A percentile compares a stretch with the other conserved stretches of the same genome.
These are phyloP conservation scores for Zosterops pallidus DNA, from an alignment of 2,113 vertebrate species.

Conservation along the genomic window DNA sequence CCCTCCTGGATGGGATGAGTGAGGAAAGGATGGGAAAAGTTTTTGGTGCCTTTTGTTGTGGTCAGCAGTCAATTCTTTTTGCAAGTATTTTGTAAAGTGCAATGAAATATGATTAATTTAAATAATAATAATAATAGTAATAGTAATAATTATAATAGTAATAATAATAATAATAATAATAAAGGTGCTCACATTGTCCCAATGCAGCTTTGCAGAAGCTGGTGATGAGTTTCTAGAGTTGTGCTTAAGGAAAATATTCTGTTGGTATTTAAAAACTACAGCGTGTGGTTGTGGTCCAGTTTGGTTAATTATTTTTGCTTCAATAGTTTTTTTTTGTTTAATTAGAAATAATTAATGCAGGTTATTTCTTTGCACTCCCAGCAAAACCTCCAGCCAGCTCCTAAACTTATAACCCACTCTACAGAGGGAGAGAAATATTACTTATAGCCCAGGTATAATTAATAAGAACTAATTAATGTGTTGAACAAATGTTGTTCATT, in stretches of 20 bases:
- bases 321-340: background rate
- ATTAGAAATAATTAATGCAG: background rate
- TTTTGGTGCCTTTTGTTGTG: background rate
- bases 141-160: no score
- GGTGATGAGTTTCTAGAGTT: background rate
- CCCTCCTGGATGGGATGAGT: constrained; percentile 27
- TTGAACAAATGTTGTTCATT: background rate
- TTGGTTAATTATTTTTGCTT: background rate
- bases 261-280: background rate
- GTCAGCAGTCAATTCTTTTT: background rate
- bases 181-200: background rate
- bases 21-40: background rate
- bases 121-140: background rate
- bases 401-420: background rate
- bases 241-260: background rate
- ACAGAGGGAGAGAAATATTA: background rate
- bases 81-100: constrained; percentile 5
- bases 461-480: background rate
- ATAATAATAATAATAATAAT: background rate
- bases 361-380: background rate
- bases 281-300: background rate
- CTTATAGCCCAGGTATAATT: background rate
- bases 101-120: background rate
- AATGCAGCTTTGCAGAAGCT: background rate
- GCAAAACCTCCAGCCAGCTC: background rate